These are phyloP conservation scores for Steinernema khuongi DNA, from an alignment of 1,140 invertebrate species.

Conservation along the genomic window DNA sequence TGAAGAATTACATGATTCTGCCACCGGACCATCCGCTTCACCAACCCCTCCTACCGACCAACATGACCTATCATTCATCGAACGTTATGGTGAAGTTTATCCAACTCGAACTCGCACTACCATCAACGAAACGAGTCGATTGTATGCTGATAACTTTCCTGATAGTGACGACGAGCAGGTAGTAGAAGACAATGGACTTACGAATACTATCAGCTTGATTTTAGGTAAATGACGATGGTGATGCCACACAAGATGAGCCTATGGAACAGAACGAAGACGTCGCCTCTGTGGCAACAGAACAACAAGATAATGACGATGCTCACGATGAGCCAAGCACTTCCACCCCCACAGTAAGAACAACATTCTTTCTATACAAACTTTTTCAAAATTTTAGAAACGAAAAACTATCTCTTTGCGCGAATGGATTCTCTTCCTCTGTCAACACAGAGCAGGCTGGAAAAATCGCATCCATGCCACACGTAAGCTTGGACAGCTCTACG, in stretches of 20 bases:
- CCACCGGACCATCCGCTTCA: neutral
- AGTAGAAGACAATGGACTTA: no score
- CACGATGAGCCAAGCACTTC: no score
- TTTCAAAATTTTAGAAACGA: neutral
- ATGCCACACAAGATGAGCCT: neutral
- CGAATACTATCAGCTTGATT: neutral
- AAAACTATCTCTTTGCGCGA: slow-evolving; percentile 20
- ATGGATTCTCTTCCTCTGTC: slow-evolving; percentile 22
- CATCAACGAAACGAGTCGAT: neutral
- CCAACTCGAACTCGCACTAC: neutral
- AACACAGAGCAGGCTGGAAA: neutral
- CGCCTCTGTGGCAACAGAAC: neutral
- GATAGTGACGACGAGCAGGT: neutral
- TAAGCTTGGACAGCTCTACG: neutral
- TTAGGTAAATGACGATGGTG: neutral
- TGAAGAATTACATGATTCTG: neutral
- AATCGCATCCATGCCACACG: neutral
- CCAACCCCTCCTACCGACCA: neutral
- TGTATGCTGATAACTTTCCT: neutral
- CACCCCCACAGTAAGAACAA: no score
- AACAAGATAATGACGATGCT: neutral
- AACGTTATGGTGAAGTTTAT: neutral
- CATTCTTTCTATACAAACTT: neutral
- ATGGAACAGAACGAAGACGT: neutral
- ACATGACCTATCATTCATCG: neutral